Base-by-base conservation (phyloP, 2,888 invertebrate species). In the Aphodius sticticus region DNA sequence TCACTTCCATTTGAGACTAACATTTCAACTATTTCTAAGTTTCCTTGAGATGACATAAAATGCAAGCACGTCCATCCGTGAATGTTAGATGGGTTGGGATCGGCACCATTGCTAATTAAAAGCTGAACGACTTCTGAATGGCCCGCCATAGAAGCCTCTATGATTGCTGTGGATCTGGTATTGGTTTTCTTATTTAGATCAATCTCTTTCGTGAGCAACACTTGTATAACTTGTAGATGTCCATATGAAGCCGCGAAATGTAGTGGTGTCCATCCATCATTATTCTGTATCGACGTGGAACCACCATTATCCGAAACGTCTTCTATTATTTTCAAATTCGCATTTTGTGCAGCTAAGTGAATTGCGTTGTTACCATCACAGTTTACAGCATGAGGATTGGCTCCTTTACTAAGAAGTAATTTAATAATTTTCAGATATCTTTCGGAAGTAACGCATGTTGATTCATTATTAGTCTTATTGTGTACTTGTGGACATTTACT, bases 101-200 rank as follows among this genome's bases (percentile, higher is more conserved):
- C 92, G 0, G 97, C 98, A 0, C 96, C 96, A 77, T 92, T 91
- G 78, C 95, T 92, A 77, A 98, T 87, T 75, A 98, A 89, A 12
- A 97, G 86, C 84, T 94, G 92, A 26, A 97, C 94, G 4, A 97
- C 92, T 70, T 94, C 93, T 77, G 96, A 90, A 86, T 95, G 94
- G 0, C 98, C 97, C 2, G 53, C 12, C 4, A 9, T 53, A 6
- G 38, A 38, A 53, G 7, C 9, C 53, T 9, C 9, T 12, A 53
- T 53, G 1, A 53, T 53, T 53, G 53, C 9, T 1, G 7, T 53
- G 53, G 1, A 3, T 53, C 53, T 53, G 12, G 7, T 1, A 53
- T 53, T 3, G 12, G 7, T 53, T 53, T 9, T 53, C 9, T 7
- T 12, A 53, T 53, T 9, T 7, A 7, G 53, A 53, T 12, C 12